A percentile compares a stretch with the other conserved stretches of the same genome.
These are phyloP conservation scores for Lingula anatina DNA, from an alignment of 2,888 invertebrate genomes.

Conservation along the genomic window DNA sequence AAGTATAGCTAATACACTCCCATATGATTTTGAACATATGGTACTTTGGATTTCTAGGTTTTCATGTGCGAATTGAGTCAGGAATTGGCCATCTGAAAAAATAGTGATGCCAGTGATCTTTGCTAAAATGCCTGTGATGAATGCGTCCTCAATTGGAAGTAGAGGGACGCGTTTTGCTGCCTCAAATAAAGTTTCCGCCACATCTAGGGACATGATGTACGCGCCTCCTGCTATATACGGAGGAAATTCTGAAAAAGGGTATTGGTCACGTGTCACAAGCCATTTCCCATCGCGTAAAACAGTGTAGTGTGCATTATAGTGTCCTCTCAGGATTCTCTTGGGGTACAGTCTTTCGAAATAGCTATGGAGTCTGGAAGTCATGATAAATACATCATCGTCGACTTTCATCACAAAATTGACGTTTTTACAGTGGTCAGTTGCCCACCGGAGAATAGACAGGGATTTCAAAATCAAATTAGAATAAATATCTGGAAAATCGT, in stretches of 20 bases:
- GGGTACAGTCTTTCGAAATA: too few relatives aligned
- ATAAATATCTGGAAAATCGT: neutral
- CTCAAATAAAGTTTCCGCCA: too few relatives aligned
- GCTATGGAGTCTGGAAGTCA: too few relatives aligned
- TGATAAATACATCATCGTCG: slow-evolving; percentile 1
- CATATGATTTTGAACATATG: too few relatives aligned
- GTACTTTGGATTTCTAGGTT: too few relatives aligned
- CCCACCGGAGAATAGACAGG: neutral
- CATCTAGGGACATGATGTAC: neutral
- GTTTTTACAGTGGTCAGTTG: neutral
- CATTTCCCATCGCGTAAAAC: neutral
- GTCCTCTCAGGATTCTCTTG: too few relatives aligned
- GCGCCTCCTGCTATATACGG: neutral
- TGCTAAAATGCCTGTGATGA: neutral
- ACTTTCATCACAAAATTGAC: neutral
- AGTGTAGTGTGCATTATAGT: too few relatives aligned
- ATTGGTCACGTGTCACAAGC: neutral
- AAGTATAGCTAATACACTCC: too few relatives aligned
- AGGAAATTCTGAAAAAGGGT: neutral
- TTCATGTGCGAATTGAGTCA: too few relatives aligned
- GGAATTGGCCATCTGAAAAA: too few relatives aligned
- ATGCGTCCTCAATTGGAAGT: slow-evolving; percentile 1
- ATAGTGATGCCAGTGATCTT: too few relatives aligned
- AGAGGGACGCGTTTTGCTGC: neutral
- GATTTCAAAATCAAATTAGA: neutral